Conservation (phyloP, 1,140 invertebrate species). For the Drosophila leontia region DNA sequence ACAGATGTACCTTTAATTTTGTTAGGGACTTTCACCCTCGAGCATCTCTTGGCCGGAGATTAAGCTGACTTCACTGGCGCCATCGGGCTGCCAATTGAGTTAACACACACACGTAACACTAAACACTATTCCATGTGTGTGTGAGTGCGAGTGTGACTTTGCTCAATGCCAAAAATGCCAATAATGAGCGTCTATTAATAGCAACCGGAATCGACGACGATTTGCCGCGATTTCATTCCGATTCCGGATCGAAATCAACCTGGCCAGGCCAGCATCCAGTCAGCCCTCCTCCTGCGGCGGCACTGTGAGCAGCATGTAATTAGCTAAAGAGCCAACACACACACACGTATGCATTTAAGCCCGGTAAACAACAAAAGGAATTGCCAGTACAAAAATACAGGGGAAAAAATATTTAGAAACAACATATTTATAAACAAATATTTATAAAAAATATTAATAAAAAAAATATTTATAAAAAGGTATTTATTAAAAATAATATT, state of each 20-base stretch:
- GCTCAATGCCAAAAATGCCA: conserved; percentile 62
- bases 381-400: conserved; percentile 6
- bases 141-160: conserved; percentile 39
- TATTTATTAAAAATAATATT: background rate
- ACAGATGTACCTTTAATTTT: background rate
- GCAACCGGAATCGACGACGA: conserved; percentile 21
- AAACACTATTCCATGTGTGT: conserved; percentile 1
- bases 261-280: background rate
- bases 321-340: conserved; percentile 48
- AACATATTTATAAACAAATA: background rate
- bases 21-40: background rate
- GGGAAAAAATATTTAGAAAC: background rate
- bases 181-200: conserved; percentile 73
- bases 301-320: conserved; percentile 56
- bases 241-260: conserved; percentile 26
- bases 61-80: conserved; percentile 42
- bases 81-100: conserved; percentile 51
- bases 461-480: background rate
- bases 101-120: conserved; percentile 20
- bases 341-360: conserved; percentile 25
- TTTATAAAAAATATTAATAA: too few species aligned
- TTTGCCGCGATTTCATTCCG: conserved; percentile 57
- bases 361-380: conserved; percentile 40
- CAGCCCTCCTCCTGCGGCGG: background rate
- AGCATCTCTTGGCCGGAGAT: conserved; percentile 14